phyloP scores from a whole-genome alignment of 1,140 invertebrate species.

The Triops longicaudatus region DNA sequence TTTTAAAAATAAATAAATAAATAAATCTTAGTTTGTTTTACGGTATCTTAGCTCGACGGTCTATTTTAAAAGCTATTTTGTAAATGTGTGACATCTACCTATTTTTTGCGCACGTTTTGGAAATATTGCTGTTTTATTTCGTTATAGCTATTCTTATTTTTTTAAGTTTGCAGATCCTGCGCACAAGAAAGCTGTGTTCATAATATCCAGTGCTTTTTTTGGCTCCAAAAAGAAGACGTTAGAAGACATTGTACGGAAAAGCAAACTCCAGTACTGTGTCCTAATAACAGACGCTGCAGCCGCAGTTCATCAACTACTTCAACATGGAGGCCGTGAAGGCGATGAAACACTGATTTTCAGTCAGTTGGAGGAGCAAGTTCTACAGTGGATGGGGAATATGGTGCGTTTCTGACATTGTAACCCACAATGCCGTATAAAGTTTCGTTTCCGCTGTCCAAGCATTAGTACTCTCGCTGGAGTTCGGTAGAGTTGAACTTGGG shows the following conservation, averaged over 20 bases:
- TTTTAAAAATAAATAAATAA: too few species aligned
- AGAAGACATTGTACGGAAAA: constrained; percentile 45
- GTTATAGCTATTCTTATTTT: constrained; percentile 2
- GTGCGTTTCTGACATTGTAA: constrained; percentile 31
- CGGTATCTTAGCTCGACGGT: too few species aligned
- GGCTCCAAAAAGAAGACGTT: constrained; percentile 44
- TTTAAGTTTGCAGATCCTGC: background rate
- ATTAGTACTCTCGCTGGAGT: too few species aligned
- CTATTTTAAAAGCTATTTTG: too few species aligned
- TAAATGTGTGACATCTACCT: too few species aligned
- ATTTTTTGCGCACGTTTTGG: too few species aligned
- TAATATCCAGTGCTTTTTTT: constrained; percentile 45
- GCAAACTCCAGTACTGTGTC: constrained; percentile 49
- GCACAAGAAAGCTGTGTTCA: constrained; percentile 50
- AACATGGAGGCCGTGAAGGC: constrained; percentile 34
- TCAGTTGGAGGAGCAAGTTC: constrained; percentile 42
- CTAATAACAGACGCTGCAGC: constrained; percentile 45
- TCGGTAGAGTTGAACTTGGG: too few species aligned
- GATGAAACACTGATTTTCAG: constrained; percentile 38
- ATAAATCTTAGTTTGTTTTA: too few species aligned
- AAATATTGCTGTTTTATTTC: constrained; percentile 30
- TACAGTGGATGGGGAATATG: constrained; percentile 47
- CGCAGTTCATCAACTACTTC: constrained; percentile 39
- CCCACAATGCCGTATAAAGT: too few species aligned
- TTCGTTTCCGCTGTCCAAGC: too few species aligned